Evolutionary conservation across 2,888 invertebrate species (phyloP).

Genomic region (Gasteruption jaculator): DNA sequence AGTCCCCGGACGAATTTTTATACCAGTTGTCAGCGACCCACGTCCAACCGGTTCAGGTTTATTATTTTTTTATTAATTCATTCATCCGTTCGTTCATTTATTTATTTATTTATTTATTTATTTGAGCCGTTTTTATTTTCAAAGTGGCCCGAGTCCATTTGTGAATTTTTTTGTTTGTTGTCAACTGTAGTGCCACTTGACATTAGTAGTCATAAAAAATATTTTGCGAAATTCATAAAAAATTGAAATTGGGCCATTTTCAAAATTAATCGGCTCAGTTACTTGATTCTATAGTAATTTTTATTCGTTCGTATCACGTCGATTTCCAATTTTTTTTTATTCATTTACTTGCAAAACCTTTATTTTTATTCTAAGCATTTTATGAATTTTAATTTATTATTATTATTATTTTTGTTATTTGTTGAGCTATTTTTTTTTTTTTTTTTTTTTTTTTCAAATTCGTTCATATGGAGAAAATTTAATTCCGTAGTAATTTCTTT

Average conservation of each 20-base stretch:
- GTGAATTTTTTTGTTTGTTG: background rate
- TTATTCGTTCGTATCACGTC: no score
- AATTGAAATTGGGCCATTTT: no score
- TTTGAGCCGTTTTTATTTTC: background rate
- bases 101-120: background rate
- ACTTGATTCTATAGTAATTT: no score
- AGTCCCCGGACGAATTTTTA: constrained; percentile 8
- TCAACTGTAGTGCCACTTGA: no score
- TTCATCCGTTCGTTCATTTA: background rate
- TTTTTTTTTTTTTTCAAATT: background rate
- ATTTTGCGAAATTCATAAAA: no score
- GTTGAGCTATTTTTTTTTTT: background rate
- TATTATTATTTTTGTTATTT: background rate
- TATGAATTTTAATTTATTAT: background rate
- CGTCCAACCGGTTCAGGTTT: background rate
- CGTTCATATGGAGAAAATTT: no score
- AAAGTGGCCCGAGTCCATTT: background rate
- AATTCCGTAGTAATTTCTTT: no score
- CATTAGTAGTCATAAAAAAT: no score
- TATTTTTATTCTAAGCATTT: background rate
- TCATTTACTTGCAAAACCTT: no score
- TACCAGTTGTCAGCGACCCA: constrained; percentile 4
- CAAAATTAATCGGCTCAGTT: no score
- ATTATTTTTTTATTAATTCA: background rate
- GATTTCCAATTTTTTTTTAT: constrained; percentile 4